Evolutionary conservation across 2,113 vertebrate genomes (phyloP).

Genomic region (Cynoglossus semilaevis): DNA sequence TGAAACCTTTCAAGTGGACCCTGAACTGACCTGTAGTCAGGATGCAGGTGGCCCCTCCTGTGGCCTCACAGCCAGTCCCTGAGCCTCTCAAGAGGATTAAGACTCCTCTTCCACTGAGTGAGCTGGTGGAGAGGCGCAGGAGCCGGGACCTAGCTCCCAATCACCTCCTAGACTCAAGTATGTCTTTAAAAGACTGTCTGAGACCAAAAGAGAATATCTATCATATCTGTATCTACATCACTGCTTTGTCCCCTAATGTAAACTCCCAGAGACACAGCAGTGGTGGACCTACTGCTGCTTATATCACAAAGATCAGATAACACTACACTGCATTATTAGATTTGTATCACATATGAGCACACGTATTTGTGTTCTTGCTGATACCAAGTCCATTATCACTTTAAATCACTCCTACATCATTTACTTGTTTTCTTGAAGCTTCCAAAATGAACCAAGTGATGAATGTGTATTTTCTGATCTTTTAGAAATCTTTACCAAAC

Average conservation of each 20-base stretch:
- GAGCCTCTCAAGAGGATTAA: slow-evolving; percentile 57
- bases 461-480: not conserved
- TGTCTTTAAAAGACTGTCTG: not conserved
- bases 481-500: slow-evolving; percentile 80
- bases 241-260: no score
- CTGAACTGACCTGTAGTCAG: slow-evolving; percentile 24
- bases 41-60: slow-evolving; percentile 76
- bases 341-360: no score
- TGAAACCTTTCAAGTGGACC: slow-evolving; percentile 8
- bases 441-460: not conserved
- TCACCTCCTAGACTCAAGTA: slow-evolving; percentile 87
- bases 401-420: no score
- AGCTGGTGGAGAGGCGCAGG: slow-evolving; percentile 79
- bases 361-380: no score
- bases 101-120: slow-evolving; percentile 72
- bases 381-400: no score
- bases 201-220: no score
- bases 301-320: not conserved
- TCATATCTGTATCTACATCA: no score
- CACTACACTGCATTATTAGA: no score
- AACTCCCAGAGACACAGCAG: no score
- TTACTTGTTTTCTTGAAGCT: not conserved
- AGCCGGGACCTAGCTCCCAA: slow-evolving; percentile 69
- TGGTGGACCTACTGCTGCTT: not conserved
- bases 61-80: slow-evolving; percentile 10